Conservation (phyloP, 2,797 vertebrate species). For the Premnoplex brunnescens region DNA sequence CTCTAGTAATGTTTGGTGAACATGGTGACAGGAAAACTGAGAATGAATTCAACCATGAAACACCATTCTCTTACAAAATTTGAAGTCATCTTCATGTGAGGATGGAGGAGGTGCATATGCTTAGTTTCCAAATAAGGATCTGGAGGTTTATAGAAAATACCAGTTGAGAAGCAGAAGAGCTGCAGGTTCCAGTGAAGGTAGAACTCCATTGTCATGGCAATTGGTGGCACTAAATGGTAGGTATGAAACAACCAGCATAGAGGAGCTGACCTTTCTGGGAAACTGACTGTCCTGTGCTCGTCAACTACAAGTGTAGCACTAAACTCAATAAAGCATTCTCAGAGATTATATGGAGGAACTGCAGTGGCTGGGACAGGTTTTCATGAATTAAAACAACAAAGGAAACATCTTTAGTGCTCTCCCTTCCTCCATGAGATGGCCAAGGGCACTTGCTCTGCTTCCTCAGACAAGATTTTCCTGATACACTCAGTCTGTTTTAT, state of each 20-base stretch:
- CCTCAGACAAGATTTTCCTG: not conserved
- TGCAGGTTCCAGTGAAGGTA: not conserved
- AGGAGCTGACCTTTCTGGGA: not conserved
- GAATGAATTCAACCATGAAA: not conserved
- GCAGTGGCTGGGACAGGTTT: not conserved
- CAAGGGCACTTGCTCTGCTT: not conserved
- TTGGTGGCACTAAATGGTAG: not conserved
- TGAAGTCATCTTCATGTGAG: not conserved
- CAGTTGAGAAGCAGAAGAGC: not conserved
- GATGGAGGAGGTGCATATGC: not conserved
- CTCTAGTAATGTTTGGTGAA: not conserved
- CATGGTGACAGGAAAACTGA: not conserved
- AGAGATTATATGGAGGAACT: not conserved
- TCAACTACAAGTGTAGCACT: not conserved
- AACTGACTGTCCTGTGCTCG: not conserved
- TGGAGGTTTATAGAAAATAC: not conserved
- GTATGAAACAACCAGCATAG: not conserved
- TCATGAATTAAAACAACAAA: not conserved
- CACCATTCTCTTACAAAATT: not conserved
- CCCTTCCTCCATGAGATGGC: not conserved
- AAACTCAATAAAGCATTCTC: constrained; percentile 14
- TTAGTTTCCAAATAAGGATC: not conserved
- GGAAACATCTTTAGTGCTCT: not conserved
- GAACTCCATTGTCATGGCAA: rapidly evolving
- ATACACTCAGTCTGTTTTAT: not conserved